phyloP scores from a whole-genome alignment of 2,113 vertebrate genomes.

The Tupaia chinensis region DNA sequence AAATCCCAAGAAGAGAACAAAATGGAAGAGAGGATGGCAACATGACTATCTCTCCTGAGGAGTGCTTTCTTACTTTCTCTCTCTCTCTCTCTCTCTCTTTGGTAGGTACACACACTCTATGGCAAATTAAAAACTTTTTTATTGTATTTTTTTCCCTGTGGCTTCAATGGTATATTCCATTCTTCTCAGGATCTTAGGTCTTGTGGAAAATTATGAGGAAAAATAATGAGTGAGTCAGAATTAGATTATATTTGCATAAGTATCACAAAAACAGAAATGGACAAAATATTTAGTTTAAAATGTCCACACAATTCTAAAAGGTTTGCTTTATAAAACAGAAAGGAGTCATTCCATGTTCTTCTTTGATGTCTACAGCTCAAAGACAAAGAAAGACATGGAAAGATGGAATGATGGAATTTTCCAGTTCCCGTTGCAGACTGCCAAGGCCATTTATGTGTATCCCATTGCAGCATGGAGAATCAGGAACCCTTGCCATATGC shows the following conservation, averaged over 20 bases:
- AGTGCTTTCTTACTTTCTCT: no score
- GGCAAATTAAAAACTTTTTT: no score
- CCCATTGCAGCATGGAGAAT: neutral
- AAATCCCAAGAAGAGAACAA: no score
- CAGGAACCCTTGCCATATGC: neutral
- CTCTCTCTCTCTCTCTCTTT: no score
- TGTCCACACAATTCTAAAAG: neutral
- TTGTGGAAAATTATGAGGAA: constrained; percentile 35
- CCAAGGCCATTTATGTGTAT: neutral
- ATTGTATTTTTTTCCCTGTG: neutral
- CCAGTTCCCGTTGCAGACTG: neutral
- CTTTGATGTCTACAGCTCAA: neutral
- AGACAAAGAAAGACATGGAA: neutral
- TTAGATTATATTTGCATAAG: constrained; percentile 49
- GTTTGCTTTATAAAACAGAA: neutral
- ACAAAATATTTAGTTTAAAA: constrained; percentile 53
- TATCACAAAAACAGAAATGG: constrained; percentile 4
- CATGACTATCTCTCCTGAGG: no score
- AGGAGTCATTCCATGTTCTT: neutral
- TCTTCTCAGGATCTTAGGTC: neutral
- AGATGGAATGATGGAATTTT: neutral
- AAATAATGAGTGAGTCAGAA: neutral
- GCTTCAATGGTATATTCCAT: neutral
- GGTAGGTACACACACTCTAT: no score
- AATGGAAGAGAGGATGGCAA: no score